Conservation (phyloP, 2,888 invertebrate genomes). For the Smittia aterrima region DNA sequence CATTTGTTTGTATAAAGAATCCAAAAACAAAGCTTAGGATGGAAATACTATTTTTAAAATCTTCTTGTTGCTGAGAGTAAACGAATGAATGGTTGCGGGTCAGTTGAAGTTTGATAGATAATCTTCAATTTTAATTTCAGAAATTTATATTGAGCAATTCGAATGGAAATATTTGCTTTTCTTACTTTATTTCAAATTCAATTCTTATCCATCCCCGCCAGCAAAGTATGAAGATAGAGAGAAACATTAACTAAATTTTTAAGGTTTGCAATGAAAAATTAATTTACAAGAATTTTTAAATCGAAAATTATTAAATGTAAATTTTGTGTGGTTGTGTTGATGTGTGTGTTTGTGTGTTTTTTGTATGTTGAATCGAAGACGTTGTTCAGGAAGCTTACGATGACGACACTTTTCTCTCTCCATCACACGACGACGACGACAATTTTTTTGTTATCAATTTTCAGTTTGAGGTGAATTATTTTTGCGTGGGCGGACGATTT, state of each 20-base stretch:
- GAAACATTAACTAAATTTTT: not conserved
- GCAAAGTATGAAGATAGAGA: not conserved
- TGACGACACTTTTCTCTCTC: not conserved
- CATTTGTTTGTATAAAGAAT: not conserved
- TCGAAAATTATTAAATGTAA: not conserved
- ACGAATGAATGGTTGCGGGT: not conserved
- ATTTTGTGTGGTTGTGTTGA: not conserved
- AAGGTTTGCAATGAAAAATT: not conserved
- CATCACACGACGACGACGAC: conserved; percentile 29
- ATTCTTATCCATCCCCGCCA: not conserved
- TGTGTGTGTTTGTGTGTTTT: not conserved
- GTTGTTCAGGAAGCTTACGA: not conserved
- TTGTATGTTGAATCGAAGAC: not conserved
- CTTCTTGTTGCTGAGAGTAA: not conserved
- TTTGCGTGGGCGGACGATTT: not conserved
- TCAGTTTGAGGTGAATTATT: not conserved
- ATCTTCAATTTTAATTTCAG: too few relatives aligned
- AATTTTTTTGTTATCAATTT: not conserved
- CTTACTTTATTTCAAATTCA: not conserved
- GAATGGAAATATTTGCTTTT: not conserved
- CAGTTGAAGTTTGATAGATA: too few relatives aligned
- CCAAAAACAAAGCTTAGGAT: not conserved
- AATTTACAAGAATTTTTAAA: not conserved
- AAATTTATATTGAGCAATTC: too few relatives aligned
- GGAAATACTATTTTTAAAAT: not conserved